Evolutionary conservation across 1,140 invertebrate genomes (phyloP).

Genomic region (Drosophila lacertosa): DNA sequence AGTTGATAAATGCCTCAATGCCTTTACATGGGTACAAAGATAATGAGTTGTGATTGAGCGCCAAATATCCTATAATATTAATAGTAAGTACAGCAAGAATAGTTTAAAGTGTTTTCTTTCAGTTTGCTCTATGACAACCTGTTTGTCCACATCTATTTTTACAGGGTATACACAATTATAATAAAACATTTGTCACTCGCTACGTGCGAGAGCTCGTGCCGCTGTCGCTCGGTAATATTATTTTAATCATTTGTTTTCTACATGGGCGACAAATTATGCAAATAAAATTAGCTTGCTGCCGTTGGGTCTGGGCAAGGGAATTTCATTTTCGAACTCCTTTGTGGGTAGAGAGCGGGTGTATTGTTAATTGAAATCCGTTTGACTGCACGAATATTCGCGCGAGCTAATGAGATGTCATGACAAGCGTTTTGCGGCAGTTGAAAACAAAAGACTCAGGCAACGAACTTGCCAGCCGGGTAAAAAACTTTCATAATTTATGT

Average conservation of each 20-base stretch:
- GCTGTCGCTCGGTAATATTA: background rate
- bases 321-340: conserved; percentile 12
- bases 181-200: conserved; percentile 12
- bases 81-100: no score
- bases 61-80: background rate
- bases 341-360: conserved; percentile 12
- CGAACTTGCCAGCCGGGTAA: conserved; percentile 56
- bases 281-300: conserved; percentile 5
- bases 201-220: background rate
- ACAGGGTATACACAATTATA: conserved; percentile 1
- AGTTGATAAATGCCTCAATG: conserved; percentile 28
- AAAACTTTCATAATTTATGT: conserved; percentile 56
- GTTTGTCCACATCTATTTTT: background rate
- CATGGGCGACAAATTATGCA: conserved; percentile 20
- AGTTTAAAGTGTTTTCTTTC: no score
- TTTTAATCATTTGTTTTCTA: background rate
- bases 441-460: conserved; percentile 66
- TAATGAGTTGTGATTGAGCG: background rate
- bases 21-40: conserved; percentile 25
- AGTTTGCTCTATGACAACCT: background rate
- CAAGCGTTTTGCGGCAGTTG: conserved; percentile 11
- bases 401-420: conserved; percentile 18
- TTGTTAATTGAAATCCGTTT: conserved; percentile 32
- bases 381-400: conserved; percentile 33
- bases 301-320: conserved; percentile 15